phyloP scores from a whole-genome alignment of 2,888 invertebrate species.

The Aspidiotus destructor region DNA sequence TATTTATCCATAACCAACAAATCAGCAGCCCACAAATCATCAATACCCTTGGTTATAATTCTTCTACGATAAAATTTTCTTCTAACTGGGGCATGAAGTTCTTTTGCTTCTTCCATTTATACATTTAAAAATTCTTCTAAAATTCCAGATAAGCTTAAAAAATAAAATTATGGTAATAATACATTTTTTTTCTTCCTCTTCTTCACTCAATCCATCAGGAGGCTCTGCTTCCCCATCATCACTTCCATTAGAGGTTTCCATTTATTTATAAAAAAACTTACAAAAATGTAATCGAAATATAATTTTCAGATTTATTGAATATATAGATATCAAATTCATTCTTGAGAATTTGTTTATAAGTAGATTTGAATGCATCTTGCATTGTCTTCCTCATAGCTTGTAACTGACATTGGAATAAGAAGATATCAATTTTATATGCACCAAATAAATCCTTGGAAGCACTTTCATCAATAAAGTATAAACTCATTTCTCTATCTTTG shows the following conservation, averaged over 20 bases:
- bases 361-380: slow-evolving; percentile 2
- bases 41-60: slow-evolving; percentile 15
- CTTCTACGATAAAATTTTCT: slow-evolving; percentile 22
- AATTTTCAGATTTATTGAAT: slow-evolving; percentile 4
- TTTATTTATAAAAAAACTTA: slow-evolving; percentile 1
- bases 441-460: slow-evolving; percentile 12
- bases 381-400: slow-evolving; percentile 1
- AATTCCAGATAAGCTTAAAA: slow-evolving; percentile 10
- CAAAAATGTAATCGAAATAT: slow-evolving; percentile 1
- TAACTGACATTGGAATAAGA: slow-evolving; percentile 11
- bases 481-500: slow-evolving; percentile 12
- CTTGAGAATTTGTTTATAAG: slow-evolving; percentile 1
- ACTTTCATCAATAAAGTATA: slow-evolving; percentile 14
- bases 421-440: slow-evolving; percentile 14
- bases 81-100: slow-evolving; percentile 21
- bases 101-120: slow-evolving; percentile 15
- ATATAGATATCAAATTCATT: slow-evolving; percentile 2
- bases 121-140: slow-evolving; percentile 14
- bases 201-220: slow-evolving; percentile 9
- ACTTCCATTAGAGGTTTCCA: background rate
- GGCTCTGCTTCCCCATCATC: slow-evolving; percentile 9
- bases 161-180: background rate
- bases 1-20: slow-evolving; percentile 28
- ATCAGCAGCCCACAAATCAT: slow-evolving; percentile 33
- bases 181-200: slow-evolving; percentile 4